Base-by-base conservation (phyloP, 2,113 vertebrate genomes). In the Oncorhynchus kisutch region DNA sequence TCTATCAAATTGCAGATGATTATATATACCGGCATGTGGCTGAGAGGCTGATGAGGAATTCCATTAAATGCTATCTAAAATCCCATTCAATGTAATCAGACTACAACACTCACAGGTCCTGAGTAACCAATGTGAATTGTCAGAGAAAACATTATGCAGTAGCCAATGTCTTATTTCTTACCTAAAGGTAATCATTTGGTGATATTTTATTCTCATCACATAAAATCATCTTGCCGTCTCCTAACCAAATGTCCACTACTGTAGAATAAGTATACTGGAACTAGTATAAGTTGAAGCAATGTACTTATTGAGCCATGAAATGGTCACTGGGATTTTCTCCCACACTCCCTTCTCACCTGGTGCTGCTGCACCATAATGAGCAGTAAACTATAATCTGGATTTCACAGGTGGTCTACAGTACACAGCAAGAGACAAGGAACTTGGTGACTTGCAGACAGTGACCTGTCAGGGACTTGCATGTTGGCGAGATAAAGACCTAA, bases 401-500 rank as follows among this genome's bases (percentile, higher is more conserved):
- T 49, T 70, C n/a, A 51, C 48, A 16, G 48, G 51, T 14, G 24
- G 51, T 29, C 25, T 9, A 14, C n/a, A 13, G 51, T 34, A 5
- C 25, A 60, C 13, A 51, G 9, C 31, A 6, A 29, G 20, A 27
- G 6, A 59, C 20, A 8, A 34, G 13, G 24, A 31, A 24, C 6
- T 25, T 5, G 64, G 80, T 79, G 4, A 75, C 25, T 13, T 22
- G 74, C 84, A 82, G 85, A 74, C 2, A 1, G 62, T 67, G 57
- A 82, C 80, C 72, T 82, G 85, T 86, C 90, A 83, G 78, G 64
- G 81, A 34, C 72, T 80, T 1, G 48, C 87, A 11, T 79, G 82
- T 86, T 86, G 80, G 76, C 78, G 71, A 80, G 85, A 90, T 88
- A 89, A 88, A 72, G 73, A 69, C 5, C 82, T 81, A 54, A 75